Percentiles rank a stretch among this genome's conserved stretches.
These are phyloP conservation scores for Sebastes schlegelii DNA, from an alignment of 2,113 vertebrate genomes.

Conservation along the genomic window DNA sequence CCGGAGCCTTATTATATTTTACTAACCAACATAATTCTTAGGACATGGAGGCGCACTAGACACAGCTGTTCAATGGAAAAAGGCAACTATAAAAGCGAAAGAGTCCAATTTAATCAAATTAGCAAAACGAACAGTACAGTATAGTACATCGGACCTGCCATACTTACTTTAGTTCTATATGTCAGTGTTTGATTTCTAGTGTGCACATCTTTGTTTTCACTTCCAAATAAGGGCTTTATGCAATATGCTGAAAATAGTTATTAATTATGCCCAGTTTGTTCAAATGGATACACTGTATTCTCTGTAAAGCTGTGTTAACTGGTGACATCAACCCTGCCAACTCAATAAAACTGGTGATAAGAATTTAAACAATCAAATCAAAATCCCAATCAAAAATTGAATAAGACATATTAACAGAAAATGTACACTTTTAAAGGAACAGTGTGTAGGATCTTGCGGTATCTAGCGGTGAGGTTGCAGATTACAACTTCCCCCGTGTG, in stretches of 20 bases:
- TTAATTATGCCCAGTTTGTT: slow-evolving; percentile 26
- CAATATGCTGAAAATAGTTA: slow-evolving; percentile 9
- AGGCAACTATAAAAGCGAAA: not conserved
- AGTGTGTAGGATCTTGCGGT: too few relatives aligned
- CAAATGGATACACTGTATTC: not conserved
- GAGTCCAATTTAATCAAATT: not conserved
- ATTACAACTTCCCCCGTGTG: too few relatives aligned
- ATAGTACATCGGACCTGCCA: too few relatives aligned
- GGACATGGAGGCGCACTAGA: not conserved
- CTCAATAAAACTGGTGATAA: not conserved
- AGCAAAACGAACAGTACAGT: not conserved
- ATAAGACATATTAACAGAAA: not conserved
- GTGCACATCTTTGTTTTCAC: not conserved
- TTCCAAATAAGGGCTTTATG: not conserved
- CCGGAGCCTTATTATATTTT: not conserved
- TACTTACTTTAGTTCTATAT: not conserved
- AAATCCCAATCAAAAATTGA: not conserved
- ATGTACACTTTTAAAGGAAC: not conserved
- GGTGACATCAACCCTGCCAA: not conserved
- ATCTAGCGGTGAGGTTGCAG: too few relatives aligned
- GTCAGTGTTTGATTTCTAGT: not conserved
- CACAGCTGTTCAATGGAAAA: not conserved
- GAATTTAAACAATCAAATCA: not conserved
- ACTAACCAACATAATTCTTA: not conserved
- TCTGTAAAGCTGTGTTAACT: slow-evolving; percentile 20